Percentiles rank a stretch among this genome's conserved stretches.
Conservation (phyloP, 1,140 invertebrate species). For the Medauroidea extradentata region DNA sequence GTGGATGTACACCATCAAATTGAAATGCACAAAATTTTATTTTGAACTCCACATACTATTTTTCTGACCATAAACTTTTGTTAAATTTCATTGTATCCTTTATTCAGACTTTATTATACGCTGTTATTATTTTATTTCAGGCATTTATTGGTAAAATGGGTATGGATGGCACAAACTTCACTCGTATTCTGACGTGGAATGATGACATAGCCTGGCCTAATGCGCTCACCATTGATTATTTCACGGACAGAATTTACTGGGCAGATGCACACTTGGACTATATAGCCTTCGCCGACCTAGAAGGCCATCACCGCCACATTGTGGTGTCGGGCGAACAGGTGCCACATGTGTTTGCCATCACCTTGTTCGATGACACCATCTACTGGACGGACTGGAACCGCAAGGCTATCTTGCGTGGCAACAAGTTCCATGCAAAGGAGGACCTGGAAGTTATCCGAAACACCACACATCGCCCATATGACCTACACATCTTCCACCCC, state of each 20-base stretch:
- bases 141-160: slow-evolving; percentile 97
- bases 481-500: slow-evolving; percentile 86
- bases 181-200: slow-evolving; percentile 84
- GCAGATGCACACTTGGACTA: slow-evolving; percentile 98
- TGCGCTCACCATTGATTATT: slow-evolving; percentile 94
- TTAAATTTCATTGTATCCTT: no score
- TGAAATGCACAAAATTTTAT: no score
- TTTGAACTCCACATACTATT: no score
- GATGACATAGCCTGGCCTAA: slow-evolving; percentile 98
- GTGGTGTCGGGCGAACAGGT: slow-evolving; percentile 76
- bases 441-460: slow-evolving; percentile 77
- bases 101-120: no score
- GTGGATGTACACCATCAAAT: no score
- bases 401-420: slow-evolving; percentile 78
- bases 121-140: slow-evolving; percentile 47
- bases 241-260: slow-evolving; percentile 92
- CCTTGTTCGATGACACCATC: slow-evolving; percentile 89
- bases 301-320: slow-evolving; percentile 78
- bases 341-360: slow-evolving; percentile 91
- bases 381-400: slow-evolving; percentile 99
- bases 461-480: slow-evolving; percentile 92
- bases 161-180: slow-evolving; percentile 93
- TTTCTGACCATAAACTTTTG: no score
- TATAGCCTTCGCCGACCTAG: slow-evolving; percentile 89
- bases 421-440: slow-evolving; percentile 77